Evolutionary conservation across 1,140 invertebrate genomes (phyloP).

Genomic region (Drosophila ironensis): DNA sequence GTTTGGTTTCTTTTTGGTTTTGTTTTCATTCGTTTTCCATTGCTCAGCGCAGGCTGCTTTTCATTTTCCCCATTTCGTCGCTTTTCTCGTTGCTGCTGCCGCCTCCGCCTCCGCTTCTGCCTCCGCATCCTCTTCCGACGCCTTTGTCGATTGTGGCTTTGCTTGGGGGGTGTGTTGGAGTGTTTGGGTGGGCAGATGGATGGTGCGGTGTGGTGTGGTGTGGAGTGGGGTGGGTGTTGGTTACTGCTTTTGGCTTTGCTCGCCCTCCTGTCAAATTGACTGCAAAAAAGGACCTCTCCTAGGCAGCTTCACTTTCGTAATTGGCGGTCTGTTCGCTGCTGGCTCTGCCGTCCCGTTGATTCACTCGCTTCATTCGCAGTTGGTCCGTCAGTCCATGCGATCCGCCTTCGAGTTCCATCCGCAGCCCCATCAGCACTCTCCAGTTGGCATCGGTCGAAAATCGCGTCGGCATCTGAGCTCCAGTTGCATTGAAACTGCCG

Average conservation of each 20-base stretch:
- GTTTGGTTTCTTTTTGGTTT: constrained; percentile 59
- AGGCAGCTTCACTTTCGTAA: constrained; percentile 81
- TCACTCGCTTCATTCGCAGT: constrained; percentile 67
- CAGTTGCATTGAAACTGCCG: no score
- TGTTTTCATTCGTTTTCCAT: constrained; percentile 69
- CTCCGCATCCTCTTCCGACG: no score
- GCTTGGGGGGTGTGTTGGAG: neutral
- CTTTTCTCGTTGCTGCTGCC: no score
- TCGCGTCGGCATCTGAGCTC: constrained; percentile 55
- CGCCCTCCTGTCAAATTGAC: constrained; percentile 78
- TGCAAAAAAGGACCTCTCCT: constrained; percentile 80
- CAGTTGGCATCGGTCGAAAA: constrained; percentile 18
- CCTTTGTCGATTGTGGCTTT: constrained; percentile 44
- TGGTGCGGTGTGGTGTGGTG: neutral
- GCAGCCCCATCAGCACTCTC: constrained; percentile 1
- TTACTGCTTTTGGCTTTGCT: constrained; percentile 72
- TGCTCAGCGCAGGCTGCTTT: constrained; percentile 18
- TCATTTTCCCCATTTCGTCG: constrained; percentile 39
- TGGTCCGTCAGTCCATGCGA: constrained; percentile 73
- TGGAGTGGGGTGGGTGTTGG: constrained; percentile 14
- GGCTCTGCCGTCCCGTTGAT: constrained; percentile 53
- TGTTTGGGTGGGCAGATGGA: neutral
- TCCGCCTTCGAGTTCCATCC: constrained; percentile 51
- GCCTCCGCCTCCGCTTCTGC: no score
- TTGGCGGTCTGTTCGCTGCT: constrained; percentile 77